A percentile compares a stretch with the other conserved stretches of the same genome.
Conservation (phyloP, 2,888 invertebrate genomes). For the Eristalis intricaria region DNA sequence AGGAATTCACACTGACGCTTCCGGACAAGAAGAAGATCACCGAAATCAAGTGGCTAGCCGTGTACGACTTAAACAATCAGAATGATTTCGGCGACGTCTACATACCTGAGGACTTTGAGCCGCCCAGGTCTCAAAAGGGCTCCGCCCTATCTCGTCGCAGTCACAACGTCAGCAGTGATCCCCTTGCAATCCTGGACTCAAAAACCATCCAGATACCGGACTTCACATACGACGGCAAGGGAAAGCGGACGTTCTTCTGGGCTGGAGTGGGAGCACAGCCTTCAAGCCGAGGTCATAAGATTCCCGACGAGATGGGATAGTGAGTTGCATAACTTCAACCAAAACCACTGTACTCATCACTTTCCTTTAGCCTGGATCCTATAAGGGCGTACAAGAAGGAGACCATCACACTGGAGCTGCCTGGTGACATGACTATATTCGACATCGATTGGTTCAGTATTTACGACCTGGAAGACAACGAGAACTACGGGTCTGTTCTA, state of each 20-base stretch:
- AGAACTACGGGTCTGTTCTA: conserved; percentile 88
- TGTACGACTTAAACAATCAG: conserved; percentile 93
- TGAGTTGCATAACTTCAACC: conserved; percentile 83
- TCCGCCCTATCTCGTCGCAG: conserved; percentile 84
- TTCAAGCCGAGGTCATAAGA: conserved; percentile 89
- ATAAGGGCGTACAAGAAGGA: conserved; percentile 88
- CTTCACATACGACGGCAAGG: conserved; percentile 89
- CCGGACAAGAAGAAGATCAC: conserved; percentile 93
- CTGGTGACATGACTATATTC: conserved; percentile 91
- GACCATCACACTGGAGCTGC: conserved; percentile 88
- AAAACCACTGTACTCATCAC: not conserved
- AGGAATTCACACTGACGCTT: conserved; percentile 90
- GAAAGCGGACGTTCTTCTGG: conserved; percentile 92
- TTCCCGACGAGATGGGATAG: conserved; percentile 96
- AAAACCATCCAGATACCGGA: conserved; percentile 89
- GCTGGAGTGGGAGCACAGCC: conserved; percentile 94
- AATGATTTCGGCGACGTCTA: conserved; percentile 95
- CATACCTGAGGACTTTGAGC: conserved; percentile 94
- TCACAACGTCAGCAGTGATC: conserved; percentile 87
- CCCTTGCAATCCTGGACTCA: conserved; percentile 90
- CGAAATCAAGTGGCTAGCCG: conserved; percentile 93
- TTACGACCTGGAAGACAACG: conserved; percentile 86
- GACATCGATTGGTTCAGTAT: conserved; percentile 92
- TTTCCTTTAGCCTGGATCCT: conserved; percentile 87
- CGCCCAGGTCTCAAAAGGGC: conserved; percentile 87